phyloP scores from a whole-genome alignment of 1,140 invertebrate species.

The Drosophila tropicalis region DNA sequence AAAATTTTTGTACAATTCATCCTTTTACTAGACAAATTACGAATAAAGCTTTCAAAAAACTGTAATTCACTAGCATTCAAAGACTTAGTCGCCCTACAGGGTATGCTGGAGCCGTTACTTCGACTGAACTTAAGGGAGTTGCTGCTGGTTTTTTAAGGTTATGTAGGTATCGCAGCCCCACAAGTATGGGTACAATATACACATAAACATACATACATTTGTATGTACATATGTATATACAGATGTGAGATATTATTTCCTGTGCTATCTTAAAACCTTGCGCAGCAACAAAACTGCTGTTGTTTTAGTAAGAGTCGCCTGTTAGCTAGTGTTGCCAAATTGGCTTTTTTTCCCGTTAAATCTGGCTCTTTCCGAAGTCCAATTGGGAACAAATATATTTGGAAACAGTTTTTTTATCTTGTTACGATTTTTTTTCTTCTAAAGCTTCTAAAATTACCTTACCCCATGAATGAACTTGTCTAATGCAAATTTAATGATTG shows the following conservation, averaged over 20 bases:
- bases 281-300: constrained; percentile 28
- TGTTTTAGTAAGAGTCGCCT: constrained; percentile 9
- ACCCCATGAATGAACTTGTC: too few species aligned
- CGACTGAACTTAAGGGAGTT: not conserved
- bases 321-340: not conserved
- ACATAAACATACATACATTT: not conserved
- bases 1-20: too few species aligned
- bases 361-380: too few species aligned
- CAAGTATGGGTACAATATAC: constrained; percentile 1
- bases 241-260: constrained; percentile 48
- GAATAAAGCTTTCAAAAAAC: too few species aligned
- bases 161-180: not conserved
- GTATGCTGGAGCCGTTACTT: not conserved
- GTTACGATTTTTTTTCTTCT: too few species aligned
- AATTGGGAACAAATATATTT: too few species aligned
- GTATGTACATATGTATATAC: constrained; percentile 1
- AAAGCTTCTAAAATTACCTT: too few species aligned
- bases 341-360: too few species aligned
- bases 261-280: constrained; percentile 49
- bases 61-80: too few species aligned
- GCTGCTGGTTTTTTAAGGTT: not conserved
- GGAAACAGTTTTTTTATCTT: too few species aligned
- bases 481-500: too few species aligned
- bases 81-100: not conserved
- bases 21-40: too few species aligned